Evolutionary conservation across 2,888 invertebrate species (phyloP), one percentile per base, ranked within the genome.

Genomic region (Coecobrya sp.): DNA sequence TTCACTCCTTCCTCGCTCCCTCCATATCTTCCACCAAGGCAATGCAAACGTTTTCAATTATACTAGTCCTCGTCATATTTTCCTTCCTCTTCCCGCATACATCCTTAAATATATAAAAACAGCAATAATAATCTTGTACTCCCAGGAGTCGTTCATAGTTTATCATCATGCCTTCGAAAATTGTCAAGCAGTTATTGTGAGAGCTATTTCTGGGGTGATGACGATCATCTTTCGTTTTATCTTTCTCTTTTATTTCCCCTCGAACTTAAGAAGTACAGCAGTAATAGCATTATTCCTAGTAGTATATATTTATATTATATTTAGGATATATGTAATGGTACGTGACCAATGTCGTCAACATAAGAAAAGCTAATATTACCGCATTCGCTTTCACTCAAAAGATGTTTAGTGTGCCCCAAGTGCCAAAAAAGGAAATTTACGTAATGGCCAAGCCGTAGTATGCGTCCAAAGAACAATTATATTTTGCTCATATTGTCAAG

Each of bases 131-230:
- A 42, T 73, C n/a, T 2, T 73, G 19, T 73, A 22, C 73, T 73
- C 73, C 45, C 42, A n/a, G 27, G 73, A 45, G 45, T 27, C 42
- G 19, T 73, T 73, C 22, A 22, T 2, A 4, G 25, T 45, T 19
- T 19, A 70, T 70, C 27, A 65, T 27, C 25, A 13, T 22, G 70
- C 70, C 16, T 45, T 42, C 10, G 42, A 22, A 73, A 45, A 42
- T 73, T 73, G 45, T 73, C 45, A 73, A 22, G 2, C 5, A 42
- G 42, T 73, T 45, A 52, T 25, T 76, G 22, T 76, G 3, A 76
- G 45, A 76, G 27, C 49, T 76, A 76, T 76, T 76, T 25, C 45
- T 25, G 49, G 27, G 10, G 49, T 49, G 76, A 73, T 76, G 76
- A 25, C 22, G 76, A 27, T 36, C 73, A 73, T 45, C 42, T 30